These are phyloP conservation scores for Muscicapa comitata DNA, from an alignment of 2,797 vertebrate species.

Conservation along the genomic window DNA sequence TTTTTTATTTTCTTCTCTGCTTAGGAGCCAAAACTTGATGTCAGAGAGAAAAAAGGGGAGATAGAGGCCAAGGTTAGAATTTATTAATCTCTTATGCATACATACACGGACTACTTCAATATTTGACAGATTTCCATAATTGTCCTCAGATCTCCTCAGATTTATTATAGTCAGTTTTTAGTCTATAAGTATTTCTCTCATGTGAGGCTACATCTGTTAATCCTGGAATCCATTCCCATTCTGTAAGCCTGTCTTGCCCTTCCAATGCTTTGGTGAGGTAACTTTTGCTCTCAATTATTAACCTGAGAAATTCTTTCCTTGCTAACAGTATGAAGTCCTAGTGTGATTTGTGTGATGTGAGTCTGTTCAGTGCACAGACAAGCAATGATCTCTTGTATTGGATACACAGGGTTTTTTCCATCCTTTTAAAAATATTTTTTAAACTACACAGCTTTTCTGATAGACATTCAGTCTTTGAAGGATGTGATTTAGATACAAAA, in stretches of 20 bases:
- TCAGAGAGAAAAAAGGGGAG: background rate
- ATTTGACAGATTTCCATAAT: background rate
- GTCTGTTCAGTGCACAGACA: background rate
- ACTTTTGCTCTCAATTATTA: constrained; percentile 13
- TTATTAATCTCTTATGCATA: background rate
- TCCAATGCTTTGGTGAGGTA: background rate
- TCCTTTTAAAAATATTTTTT: background rate
- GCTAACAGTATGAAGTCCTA: background rate
- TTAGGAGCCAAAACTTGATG: background rate
- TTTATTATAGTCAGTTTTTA: background rate
- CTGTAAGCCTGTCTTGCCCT: background rate
- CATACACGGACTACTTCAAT: background rate
- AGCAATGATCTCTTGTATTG: background rate
- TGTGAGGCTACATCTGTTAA: background rate
- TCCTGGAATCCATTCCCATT: background rate
- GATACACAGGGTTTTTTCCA: fast-evolving
- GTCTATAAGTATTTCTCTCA: background rate
- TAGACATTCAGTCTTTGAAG: background rate
- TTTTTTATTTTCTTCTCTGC: background rate
- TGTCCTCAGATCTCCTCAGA: background rate
- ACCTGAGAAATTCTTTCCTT: background rate
- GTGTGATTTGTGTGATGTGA: background rate
- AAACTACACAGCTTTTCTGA: background rate
- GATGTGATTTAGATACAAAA: background rate
- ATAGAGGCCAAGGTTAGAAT: background rate